Percentiles rank a stretch among this genome's conserved stretches.
Evolutionary conservation across 1,140 invertebrate genomes (phyloP).

Genomic region (Protaetia brevitarsis): DNA sequence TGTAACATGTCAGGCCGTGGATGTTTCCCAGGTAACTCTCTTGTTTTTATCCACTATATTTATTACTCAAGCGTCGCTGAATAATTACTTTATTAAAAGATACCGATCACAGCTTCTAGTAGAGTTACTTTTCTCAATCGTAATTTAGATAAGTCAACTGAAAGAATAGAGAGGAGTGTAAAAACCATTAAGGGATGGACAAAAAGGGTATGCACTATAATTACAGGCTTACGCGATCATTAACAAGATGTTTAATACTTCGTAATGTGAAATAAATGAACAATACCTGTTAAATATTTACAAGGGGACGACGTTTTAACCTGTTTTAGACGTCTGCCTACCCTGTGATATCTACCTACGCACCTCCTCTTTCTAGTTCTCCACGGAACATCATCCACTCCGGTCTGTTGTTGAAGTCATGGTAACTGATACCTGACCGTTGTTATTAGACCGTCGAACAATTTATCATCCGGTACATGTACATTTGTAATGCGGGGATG

Average conservation of each 20-base stretch:
- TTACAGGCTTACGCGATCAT: slow-evolving; percentile 17
- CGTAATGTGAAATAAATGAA: slow-evolving; percentile 15
- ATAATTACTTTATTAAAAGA: slow-evolving; percentile 15
- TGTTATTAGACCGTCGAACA: not conserved
- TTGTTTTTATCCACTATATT: not conserved
- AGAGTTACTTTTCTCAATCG: not conserved
- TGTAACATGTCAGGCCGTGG: not conserved
- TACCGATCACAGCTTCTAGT: not conserved
- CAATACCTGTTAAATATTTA: slow-evolving; percentile 20
- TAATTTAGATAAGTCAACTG: not conserved
- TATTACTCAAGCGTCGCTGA: not conserved
- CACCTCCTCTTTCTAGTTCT: not conserved
- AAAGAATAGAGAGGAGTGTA: not conserved
- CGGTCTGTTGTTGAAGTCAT: not conserved
- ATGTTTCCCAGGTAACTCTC: not conserved
- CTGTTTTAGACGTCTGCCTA: slow-evolving; percentile 1
- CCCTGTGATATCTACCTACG: not conserved
- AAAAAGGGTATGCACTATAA: not conserved
- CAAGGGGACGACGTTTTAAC: not conserved
- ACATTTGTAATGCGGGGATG: not conserved
- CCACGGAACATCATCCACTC: not conserved
- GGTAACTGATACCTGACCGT: not conserved
- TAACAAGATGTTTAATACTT: slow-evolving; percentile 11
- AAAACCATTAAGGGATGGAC: not conserved
- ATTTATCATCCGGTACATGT: not conserved